phyloP scores from a whole-genome alignment of 2,888 invertebrate species.

The Apodemia zela region DNA sequence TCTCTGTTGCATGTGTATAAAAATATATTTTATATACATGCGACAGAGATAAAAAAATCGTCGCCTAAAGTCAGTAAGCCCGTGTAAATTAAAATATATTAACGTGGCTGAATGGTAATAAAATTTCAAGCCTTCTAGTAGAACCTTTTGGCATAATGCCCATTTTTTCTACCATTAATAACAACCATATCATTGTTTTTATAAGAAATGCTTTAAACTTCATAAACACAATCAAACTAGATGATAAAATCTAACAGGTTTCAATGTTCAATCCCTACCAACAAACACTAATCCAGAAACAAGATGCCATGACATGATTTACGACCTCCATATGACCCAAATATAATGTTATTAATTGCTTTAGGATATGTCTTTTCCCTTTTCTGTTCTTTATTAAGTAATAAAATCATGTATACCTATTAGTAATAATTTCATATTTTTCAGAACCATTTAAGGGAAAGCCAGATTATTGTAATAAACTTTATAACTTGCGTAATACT shows the following conservation, averaged over 20 bases:
- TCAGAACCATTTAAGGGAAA: neutral
- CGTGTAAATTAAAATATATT: too few species aligned
- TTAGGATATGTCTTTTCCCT: neutral
- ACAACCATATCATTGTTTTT: too few species aligned
- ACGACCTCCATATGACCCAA: neutral
- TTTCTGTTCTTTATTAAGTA: constrained; percentile 1
- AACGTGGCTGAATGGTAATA: too few species aligned
- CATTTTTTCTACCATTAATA: too few species aligned
- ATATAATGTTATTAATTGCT: neutral
- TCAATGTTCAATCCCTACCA: neutral
- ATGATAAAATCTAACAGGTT: neutral
- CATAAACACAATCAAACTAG: too few species aligned
- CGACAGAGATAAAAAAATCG: too few species aligned
- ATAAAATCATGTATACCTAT: neutral
- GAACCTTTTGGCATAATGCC: too few species aligned
- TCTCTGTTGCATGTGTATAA: too few species aligned
- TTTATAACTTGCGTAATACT: constrained; percentile 36
- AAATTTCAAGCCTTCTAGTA: too few species aligned
- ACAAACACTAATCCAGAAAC: neutral
- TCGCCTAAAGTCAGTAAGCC: too few species aligned
- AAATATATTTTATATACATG: too few species aligned
- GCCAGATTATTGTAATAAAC: neutral
- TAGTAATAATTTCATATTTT: neutral
- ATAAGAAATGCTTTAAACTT: too few species aligned
- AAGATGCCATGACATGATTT: neutral